A percentile compares a stretch with the other conserved stretches of the same genome.
Conservation (phyloP, 1,140 invertebrate genomes). For the Ceratina australensis region DNA sequence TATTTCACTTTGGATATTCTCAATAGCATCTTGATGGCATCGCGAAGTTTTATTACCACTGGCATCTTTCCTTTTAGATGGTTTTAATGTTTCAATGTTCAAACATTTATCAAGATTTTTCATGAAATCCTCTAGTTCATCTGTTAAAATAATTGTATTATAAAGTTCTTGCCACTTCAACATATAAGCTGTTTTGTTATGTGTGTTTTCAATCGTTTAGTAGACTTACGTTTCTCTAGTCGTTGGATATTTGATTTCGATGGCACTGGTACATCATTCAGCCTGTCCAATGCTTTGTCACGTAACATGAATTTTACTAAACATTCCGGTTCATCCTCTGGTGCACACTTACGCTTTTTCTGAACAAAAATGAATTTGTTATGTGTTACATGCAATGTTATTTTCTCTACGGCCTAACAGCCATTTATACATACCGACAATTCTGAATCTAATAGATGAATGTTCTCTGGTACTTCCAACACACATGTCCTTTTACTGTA, state of each 20-base stretch:
- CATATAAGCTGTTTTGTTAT: background rate
- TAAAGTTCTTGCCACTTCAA: background rate
- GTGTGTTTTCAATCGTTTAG: no score
- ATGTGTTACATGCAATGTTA: no score
- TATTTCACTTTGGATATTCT: conserved; percentile 55
- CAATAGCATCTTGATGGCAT: background rate
- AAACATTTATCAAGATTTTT: conserved; percentile 59
- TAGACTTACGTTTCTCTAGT: conserved; percentile 25
- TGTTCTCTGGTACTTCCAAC: conserved; percentile 70
- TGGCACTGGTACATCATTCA: background rate
- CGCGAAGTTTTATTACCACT: no score
- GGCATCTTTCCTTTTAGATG: no score
- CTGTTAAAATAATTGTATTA: conserved; percentile 48
- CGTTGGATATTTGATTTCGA: background rate
- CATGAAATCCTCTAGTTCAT: conserved; percentile 66
- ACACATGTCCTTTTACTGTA: conserved; percentile 35
- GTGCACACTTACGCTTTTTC: conserved; percentile 34
- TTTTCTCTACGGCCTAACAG: no score
- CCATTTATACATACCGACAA: conserved; percentile 23
- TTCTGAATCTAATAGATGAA: conserved; percentile 57
- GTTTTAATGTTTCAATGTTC: background rate
- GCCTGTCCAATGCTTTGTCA: background rate
- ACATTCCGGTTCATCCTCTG: conserved; percentile 7
- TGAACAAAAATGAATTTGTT: conserved; percentile 14
- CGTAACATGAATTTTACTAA: conserved; percentile 11